Conservation (phyloP, 2,797 vertebrate species). For the Melanotaenia pygmaea region DNA sequence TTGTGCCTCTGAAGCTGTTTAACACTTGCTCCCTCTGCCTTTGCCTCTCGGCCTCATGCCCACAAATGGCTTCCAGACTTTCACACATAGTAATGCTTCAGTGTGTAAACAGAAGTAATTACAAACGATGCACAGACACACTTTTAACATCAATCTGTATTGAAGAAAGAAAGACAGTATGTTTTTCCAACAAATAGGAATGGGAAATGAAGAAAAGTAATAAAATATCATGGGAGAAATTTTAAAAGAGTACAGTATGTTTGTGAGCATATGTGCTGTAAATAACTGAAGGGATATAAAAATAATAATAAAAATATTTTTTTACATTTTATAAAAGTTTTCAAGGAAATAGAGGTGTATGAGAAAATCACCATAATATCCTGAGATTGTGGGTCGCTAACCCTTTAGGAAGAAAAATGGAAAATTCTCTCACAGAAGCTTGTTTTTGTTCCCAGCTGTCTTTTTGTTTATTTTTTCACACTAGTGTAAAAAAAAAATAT, state of each 20-base stretch:
- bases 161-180: slow-evolving; percentile 50
- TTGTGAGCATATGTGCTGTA: slow-evolving; percentile 35
- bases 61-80: slow-evolving; percentile 84
- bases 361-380: slow-evolving; percentile 41
- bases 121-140: slow-evolving; percentile 78
- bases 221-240: slow-evolving; percentile 47
- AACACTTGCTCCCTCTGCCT: slow-evolving; percentile 64
- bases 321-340: slow-evolving; percentile 31
- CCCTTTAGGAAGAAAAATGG: slow-evolving; percentile 46
- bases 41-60: slow-evolving; percentile 72
- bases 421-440: slow-evolving; percentile 33
- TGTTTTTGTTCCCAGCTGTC: slow-evolving; percentile 7
- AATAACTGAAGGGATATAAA: slow-evolving; percentile 43
- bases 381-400: slow-evolving; percentile 29
- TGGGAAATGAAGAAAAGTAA: slow-evolving; percentile 48
- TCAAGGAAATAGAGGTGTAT: slow-evolving; percentile 38
- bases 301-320: slow-evolving; percentile 4
- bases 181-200: slow-evolving; percentile 7
- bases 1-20: slow-evolving; percentile 75
- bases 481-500: slow-evolving; percentile 5
- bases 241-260: slow-evolving; percentile 50
- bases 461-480: slow-evolving; percentile 7
- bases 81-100: slow-evolving; percentile 80
- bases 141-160: slow-evolving; percentile 78
- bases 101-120: slow-evolving; percentile 83